phyloP scores from a whole-genome alignment of 2,113 vertebrate genomes.

The Microcebus tavaratra region DNA sequence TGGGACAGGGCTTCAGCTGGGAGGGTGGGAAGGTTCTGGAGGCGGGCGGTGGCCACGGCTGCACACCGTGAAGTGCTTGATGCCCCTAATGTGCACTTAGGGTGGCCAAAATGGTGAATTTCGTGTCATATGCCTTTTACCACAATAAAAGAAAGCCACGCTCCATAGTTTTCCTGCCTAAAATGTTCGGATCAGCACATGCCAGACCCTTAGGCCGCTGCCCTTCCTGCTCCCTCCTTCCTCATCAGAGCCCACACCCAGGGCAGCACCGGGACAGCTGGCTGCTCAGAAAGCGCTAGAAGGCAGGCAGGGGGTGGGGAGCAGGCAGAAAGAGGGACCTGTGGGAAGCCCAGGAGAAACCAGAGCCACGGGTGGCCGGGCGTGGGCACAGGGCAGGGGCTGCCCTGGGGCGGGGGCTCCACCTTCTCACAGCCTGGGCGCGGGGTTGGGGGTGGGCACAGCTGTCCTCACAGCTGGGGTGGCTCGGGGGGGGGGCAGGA shows the following conservation, averaged over 20 bases:
- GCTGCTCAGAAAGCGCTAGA: background rate
- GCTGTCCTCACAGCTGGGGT: no score
- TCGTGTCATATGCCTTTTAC: background rate
- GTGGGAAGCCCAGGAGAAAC: background rate
- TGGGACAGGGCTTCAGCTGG: background rate
- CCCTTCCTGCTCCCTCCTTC: background rate
- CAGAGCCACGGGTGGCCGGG: rapidly evolving
- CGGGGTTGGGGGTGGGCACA: rapidly evolving
- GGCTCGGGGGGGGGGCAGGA: background rate
- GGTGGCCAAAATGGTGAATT: background rate
- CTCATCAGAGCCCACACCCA: rapidly evolving
- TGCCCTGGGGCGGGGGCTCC: no score
- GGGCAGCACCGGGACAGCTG: rapidly evolving
- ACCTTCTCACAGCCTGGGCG: background rate
- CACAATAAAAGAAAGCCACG: rapidly evolving
- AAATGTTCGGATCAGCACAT: rapidly evolving
- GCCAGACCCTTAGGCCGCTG: rapidly evolving
- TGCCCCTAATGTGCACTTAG: no score
- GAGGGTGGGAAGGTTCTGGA: no score
- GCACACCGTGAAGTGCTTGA: rapidly evolving
- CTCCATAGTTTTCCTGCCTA: background rate
- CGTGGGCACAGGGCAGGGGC: background rate
- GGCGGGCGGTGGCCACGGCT: rapidly evolving
- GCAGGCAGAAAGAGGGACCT: background rate
- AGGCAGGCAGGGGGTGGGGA: background rate